A percentile compares a stretch with the other conserved stretches of the same genome.
Evolutionary conservation across 2,888 invertebrate genomes (phyloP).

Genomic region (Troides helena): DNA sequence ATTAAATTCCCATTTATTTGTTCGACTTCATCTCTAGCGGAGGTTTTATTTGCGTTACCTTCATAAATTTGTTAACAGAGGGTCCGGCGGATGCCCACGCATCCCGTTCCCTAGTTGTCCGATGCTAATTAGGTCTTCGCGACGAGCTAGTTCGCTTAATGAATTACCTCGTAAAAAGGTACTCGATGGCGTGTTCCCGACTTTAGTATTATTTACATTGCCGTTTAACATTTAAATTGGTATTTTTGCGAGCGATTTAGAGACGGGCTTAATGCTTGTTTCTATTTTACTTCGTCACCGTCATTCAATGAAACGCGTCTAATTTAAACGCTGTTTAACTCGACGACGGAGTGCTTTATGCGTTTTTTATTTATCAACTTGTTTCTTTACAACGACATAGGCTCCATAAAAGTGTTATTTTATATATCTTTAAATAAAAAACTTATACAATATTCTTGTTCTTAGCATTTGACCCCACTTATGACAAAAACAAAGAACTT

Average conservation of each 20-base stretch:
- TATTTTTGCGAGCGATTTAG: conserved; percentile 30
- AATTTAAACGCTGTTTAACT: conserved; percentile 17
- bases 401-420: too few species aligned
- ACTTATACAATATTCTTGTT: too few species aligned
- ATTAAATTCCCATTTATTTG: conserved; percentile 10
- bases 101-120: conserved; percentile 46
- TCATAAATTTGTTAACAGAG: conserved; percentile 51
- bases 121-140: conserved; percentile 63
- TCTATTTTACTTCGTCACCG: conserved; percentile 26
- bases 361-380: too few species aligned
- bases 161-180: conserved; percentile 62
- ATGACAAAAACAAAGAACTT: too few species aligned
- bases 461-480: too few species aligned
- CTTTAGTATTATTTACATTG: conserved; percentile 37
- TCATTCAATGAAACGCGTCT: conserved; percentile 23
- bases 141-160: conserved; percentile 57
- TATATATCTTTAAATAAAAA: too few species aligned
- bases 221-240: conserved; percentile 36
- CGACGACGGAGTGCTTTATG: too few species aligned
- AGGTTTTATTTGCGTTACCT: conserved; percentile 30
- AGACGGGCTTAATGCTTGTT: conserved; percentile 22
- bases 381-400: too few species aligned
- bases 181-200: conserved; percentile 36
- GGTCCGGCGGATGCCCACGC: conserved; percentile 49
- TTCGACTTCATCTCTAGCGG: conserved; percentile 10